Base-by-base conservation (phyloP, 2,797 vertebrate species). In the Brachyalestes nurse region DNA sequence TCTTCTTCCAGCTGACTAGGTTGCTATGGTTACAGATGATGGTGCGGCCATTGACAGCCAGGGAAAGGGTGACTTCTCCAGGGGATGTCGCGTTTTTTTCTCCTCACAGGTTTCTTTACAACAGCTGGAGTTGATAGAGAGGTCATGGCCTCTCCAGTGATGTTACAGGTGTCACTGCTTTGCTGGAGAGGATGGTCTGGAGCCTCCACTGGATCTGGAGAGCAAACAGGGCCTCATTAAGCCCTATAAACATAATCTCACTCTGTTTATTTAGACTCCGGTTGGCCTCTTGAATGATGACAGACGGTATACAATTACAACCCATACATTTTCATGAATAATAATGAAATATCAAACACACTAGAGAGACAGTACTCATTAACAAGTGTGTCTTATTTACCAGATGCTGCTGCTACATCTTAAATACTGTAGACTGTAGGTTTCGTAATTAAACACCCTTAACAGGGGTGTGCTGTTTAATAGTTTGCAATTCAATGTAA, bases 21-120 rank as follows among this genome's bases (percentile, higher is more conserved):
- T 91, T 92, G 83, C 87, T 91, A 14, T 92, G 83, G 83, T 87
- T 87, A 84, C 91, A 92, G 67, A 79, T 62, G 60, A 91, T 78
- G 2, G 0, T 1, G 17, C 8, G 5, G 4, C 85, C 10, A 0
- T 16, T 10, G 1, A 82, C 5, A 40, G 49, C 1, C 23, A 89
- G 6, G 7, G 2, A 7, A 1, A 91, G 4, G 19, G 0, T 19
- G 42, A 42, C 0, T 0, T 0, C 28, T 0, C 49, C 34, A 12
- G 10, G 0, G 10, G 34, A 70, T 38, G 25, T 38, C 49, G 14
- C 61, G 40, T 45, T 19, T 58, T 78, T 58, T 78, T 14, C 38
- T 1, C 13, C 73, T 7, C 7, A 77, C 87, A 90, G 9, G 2
- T 77, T 4, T 6, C 40, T 47, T 42, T 47, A 21, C 73, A 28